phyloP scores from a whole-genome alignment of 2,113 vertebrate species.

The Sterna hirundo region DNA sequence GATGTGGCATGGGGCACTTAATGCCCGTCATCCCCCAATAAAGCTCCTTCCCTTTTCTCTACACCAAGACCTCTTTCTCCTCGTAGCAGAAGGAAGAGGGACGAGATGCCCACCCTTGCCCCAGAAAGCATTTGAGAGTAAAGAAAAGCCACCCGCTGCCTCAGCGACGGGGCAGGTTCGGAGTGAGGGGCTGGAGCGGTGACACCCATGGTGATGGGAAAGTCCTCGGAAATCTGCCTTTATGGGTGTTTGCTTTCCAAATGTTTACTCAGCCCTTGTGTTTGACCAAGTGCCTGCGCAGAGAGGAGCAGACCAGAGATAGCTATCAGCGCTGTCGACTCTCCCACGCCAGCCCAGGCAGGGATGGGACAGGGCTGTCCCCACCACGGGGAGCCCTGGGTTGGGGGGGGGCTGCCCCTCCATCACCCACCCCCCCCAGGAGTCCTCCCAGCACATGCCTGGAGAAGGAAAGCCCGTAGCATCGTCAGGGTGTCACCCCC shows the following conservation, averaged over 20 bases:
- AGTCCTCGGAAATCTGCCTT: constrained; percentile 11
- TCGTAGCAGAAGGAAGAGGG: background rate
- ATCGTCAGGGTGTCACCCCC: rapidly evolving
- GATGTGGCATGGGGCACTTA: rapidly evolving
- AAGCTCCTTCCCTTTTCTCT: background rate
- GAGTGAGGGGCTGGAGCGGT: rapidly evolving
- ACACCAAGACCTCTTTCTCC: background rate
- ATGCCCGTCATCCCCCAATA: background rate
- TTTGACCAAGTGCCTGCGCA: background rate
- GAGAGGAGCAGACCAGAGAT: background rate
- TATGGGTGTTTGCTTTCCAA: constrained; percentile 47
- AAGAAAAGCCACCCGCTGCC: background rate
- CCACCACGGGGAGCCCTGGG: background rate
- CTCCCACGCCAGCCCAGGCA: background rate
- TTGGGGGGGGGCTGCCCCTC: too few relatives aligned
- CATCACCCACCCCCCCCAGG: rapidly evolving
- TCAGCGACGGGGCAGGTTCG: rapidly evolving
- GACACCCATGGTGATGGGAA: rapidly evolving
- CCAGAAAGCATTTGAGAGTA: background rate
- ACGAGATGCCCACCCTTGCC: rapidly evolving
- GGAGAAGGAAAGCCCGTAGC: background rate
- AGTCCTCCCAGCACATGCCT: background rate
- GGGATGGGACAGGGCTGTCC: background rate
- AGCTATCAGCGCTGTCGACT: background rate
- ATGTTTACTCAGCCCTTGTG: constrained; percentile 21